Conservation (phyloP, 2,797 vertebrate genomes). For the Myotis pilosus region DNA sequence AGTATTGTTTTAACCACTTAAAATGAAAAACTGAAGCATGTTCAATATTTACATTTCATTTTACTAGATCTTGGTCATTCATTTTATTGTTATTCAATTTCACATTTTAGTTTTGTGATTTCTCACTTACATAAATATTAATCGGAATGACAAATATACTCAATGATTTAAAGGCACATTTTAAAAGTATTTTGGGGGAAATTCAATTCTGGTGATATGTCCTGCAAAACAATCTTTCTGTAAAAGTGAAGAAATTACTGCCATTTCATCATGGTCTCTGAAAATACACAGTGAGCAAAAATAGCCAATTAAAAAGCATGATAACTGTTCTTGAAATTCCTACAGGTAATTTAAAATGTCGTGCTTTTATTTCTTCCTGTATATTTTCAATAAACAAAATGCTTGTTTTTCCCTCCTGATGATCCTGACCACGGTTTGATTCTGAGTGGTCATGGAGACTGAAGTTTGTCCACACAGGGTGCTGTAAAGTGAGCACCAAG, state of each 20-base stretch:
- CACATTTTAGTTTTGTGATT: slow-evolving; percentile 65
- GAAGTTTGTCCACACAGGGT: not conserved
- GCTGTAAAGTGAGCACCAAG: not conserved
- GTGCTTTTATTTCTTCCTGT: not conserved
- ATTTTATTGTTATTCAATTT: slow-evolving; percentile 74
- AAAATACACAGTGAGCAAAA: slow-evolving; percentile 30
- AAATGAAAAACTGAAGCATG: slow-evolving; percentile 58
- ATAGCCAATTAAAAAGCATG: slow-evolving; percentile 24
- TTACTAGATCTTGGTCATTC: slow-evolving; percentile 66
- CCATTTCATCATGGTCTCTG: not conserved
- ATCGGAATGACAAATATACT: slow-evolving; percentile 57
- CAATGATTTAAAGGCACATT: slow-evolving; percentile 52
- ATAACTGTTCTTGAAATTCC: slow-evolving; percentile 28
- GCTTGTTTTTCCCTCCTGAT: not conserved
- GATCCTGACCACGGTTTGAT: not conserved
- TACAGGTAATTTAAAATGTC: slow-evolving; percentile 47
- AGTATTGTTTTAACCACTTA: slow-evolving; percentile 52
- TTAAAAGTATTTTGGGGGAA: not conserved
- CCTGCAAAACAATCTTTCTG: slow-evolving; percentile 46
- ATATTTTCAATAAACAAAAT: slow-evolving; percentile 24
- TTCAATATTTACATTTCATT: slow-evolving; percentile 71
- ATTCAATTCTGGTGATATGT: slow-evolving; percentile 56
- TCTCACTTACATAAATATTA: slow-evolving; percentile 71
- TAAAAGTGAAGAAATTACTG: slow-evolving; percentile 55
- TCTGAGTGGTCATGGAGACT: not conserved